Conservation (phyloP, 2,113 vertebrate genomes). For the Microcebus murinus region DNA sequence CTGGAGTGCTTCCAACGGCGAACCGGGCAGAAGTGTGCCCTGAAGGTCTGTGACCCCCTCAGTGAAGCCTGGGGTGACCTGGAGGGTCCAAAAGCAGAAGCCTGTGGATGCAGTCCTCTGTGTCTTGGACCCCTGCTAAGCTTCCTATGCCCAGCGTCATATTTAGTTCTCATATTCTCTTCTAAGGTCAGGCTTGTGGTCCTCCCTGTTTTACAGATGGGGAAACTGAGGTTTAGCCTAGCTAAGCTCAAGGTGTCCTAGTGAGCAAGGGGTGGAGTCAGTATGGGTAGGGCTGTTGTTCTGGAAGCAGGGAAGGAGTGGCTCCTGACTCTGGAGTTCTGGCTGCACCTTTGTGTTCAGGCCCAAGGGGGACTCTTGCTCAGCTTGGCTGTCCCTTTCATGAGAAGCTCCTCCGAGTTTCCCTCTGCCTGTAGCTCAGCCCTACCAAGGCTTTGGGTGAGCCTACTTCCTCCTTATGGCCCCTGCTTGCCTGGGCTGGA, state of each 20-base stretch:
- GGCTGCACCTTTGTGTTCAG: neutral
- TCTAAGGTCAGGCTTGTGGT: neutral
- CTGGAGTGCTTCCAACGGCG: constrained; percentile 94
- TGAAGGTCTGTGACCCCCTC: constrained; percentile 91
- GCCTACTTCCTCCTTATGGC: neutral
- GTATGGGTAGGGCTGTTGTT: neutral
- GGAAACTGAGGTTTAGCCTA: constrained; percentile 17
- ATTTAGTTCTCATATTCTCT: neutral
- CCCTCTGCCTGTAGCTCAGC: neutral
- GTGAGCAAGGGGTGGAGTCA: constrained; percentile 35
- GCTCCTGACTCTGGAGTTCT: neutral
- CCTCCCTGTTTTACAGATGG: neutral
- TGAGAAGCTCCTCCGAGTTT: neutral
- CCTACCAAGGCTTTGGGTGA: neutral
- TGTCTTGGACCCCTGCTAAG: neutral
- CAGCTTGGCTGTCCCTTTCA: neutral
- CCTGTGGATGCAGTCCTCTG: neutral
- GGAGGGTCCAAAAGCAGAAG: neutral
- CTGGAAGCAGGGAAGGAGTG: constrained; percentile 54
- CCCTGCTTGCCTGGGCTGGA: neutral
- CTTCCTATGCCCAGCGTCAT: neutral
- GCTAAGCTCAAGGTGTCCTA: neutral
- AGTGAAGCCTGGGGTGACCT: neutral
- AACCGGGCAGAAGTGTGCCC: constrained; percentile 95
- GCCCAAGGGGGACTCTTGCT: neutral